Evolutionary conservation across 1,140 invertebrate genomes (phyloP).

Genomic region (Drosophila baimaii): DNA sequence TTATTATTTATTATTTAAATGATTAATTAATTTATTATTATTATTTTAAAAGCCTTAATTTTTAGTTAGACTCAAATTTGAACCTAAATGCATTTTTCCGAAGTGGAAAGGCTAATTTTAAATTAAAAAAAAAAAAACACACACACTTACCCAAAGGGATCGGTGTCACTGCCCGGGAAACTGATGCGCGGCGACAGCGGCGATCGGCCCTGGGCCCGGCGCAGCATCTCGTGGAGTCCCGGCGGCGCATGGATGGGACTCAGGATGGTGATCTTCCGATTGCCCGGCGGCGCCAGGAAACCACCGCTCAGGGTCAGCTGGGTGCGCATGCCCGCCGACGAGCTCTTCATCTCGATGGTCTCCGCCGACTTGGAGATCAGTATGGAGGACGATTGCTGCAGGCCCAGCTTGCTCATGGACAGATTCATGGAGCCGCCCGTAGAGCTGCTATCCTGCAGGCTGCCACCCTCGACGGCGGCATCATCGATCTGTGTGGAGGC

Average conservation of each 20-base stretch:
- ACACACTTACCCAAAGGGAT: conserved; percentile 83
- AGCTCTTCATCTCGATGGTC: conserved; percentile 82
- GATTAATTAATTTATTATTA: too few species aligned
- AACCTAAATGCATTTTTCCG: too few species aligned
- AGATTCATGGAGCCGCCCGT: conserved; percentile 56
- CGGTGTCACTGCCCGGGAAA: conserved; percentile 81
- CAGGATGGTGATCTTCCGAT: conserved; percentile 82
- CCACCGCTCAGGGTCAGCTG: conserved; percentile 82
- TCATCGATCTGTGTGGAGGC: conserved; percentile 84
- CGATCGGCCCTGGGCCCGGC: conserved; percentile 68
- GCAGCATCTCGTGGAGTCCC: conserved; percentile 81
- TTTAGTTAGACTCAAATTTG: too few species aligned
- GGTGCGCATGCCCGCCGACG: conserved; percentile 73
- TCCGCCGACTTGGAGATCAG: conserved; percentile 84
- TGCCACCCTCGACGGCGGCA: conserved; percentile 26
- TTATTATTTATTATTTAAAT: too few species aligned
- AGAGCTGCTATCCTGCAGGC: conserved; percentile 13
- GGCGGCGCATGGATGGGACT: conserved; percentile 83
- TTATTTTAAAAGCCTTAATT: too few species aligned
- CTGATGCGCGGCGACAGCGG: conserved; percentile 81
- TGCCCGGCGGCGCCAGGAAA: conserved; percentile 77
- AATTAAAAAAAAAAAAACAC: too few species aligned
- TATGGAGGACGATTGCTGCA: conserved; percentile 82
- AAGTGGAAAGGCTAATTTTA: too few species aligned
- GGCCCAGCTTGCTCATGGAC: conserved; percentile 75